These are phyloP conservation scores for Notothenia coriiceps DNA, from an alignment of 2,113 vertebrate species.

Conservation along the genomic window DNA sequence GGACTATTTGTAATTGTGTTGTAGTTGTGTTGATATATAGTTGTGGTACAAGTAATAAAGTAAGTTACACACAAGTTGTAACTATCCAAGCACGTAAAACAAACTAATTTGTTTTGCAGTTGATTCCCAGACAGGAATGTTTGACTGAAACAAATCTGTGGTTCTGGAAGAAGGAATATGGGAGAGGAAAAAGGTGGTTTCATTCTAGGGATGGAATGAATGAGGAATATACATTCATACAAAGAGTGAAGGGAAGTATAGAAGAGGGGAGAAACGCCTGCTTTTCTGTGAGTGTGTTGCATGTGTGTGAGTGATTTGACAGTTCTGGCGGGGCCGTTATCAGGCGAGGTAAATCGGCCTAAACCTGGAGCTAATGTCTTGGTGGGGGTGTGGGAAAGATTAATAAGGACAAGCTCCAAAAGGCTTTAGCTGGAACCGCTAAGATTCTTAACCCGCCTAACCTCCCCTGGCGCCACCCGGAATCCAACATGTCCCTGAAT, in stretches of 20 bases:
- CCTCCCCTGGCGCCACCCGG: slow-evolving; percentile 84
- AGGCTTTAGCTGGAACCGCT: slow-evolving; percentile 89
- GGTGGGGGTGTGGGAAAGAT: slow-evolving; percentile 92
- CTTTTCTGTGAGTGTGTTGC: slow-evolving; percentile 29
- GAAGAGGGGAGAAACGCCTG: not conserved
- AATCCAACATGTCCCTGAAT: slow-evolving; percentile 85
- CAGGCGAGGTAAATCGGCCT: slow-evolving; percentile 90
- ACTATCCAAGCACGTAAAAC: not conserved
- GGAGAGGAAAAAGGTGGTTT: not conserved
- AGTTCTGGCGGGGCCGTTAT: slow-evolving; percentile 81
- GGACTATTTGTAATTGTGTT: no score
- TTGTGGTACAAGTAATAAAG: no score
- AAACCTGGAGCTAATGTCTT: slow-evolving; percentile 93
- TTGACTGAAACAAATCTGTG: not conserved
- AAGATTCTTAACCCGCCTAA: slow-evolving; percentile 96
- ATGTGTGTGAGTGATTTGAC: slow-evolving; percentile 79
- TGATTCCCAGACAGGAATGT: not conserved
- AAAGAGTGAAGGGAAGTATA: not conserved
- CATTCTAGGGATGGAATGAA: not conserved
- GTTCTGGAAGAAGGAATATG: not conserved
- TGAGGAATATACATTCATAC: not conserved
- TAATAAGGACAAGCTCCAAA: slow-evolving; percentile 92
- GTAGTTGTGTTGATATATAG: no score
- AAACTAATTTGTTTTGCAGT: not conserved
- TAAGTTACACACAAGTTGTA: not conserved